Evolutionary conservation across 2,113 vertebrate species (phyloP), one percentile per base, ranked within the genome.

Genomic region (Pomatostomus ruficeps): DNA sequence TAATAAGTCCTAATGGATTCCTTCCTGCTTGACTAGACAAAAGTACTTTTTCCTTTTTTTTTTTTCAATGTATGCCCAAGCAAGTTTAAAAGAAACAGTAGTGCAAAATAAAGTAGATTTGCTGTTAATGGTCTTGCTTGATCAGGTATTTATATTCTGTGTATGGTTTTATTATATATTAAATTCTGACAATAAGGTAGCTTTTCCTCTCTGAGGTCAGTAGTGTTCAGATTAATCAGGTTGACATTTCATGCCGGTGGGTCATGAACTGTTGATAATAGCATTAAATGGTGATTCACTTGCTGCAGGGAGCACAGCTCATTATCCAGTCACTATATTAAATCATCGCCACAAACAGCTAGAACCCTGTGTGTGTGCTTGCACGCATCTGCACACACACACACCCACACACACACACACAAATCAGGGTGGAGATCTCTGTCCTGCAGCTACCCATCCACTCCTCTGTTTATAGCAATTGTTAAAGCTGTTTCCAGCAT

Each of bases 241-340:
- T 91, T 98, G 98, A 97, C 97, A 98, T 97, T 98, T 98, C 97
- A 96, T 98, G 98, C 97, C 97, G 97, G 96, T 97, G 97, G 98
- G 97, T 98, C 98, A 97, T 98, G 98, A 98, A 98, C 98, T 98
- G 97, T 98, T 98, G 98, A 98, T 98, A 98, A 98, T 98, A 97
- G 97, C 97, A 98, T 98, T 98, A 98, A 98, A 97, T 98, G 97
- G 97, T 98, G 97, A 98, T 98, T 98, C 93, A 72, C 95, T 98
- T 98, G 96, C 97, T 97, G 95, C 94, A 87, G 97, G 97, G 97
- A 98, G 96, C 96, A 94, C 97, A 97, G 96, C 97, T 98, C 97
- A 98, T 98, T 98, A 98, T 96, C 96, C 95, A 96, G 92, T 94
- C 93, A 74, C 97, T 96, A 80, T 97, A 98, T 98, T 98, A 98